Evolutionary conservation across 2,888 invertebrate species (phyloP), one percentile per base, ranked within the genome.

Genomic region (Petrophora chlorosata): DNA sequence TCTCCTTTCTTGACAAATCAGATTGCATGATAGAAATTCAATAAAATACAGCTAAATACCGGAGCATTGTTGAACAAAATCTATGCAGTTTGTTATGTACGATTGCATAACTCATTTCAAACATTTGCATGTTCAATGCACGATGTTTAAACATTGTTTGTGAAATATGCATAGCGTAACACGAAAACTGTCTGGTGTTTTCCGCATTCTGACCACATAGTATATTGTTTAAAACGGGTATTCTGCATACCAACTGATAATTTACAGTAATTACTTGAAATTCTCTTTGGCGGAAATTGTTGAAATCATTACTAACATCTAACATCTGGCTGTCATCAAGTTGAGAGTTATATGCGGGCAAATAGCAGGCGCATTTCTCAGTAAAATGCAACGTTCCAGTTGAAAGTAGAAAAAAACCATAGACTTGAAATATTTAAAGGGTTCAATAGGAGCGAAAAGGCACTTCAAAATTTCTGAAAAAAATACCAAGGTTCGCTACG

Each of bases 101-200:
- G 42, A 55, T 58, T 55, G 45, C 47, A 47, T 44, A 57, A 57
- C 43, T 54, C 44, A 38, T 52, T 40, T 14, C 12, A 15, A 35
- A 44, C 32, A 53, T 55, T 47, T 53, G 47, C 50, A 53, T 50
- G 43, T 38, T 28, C 32, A 40, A 25, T 49, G 41, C 47, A 53
- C 43, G 48, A 48, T 40, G 29, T 23, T 50, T 17, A 39, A 22
- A 25, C 9, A 40, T n/a, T 2, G 2, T 19, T 4, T 19, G 13
- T 30, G 3, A 26, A 22, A 9, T 29, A 12, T 36, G 15, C 32
- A 17, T 23, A 29, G 30, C 38, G 30, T 44, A 50, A 42, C 42
- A 42, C 32, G 41, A 48, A 53, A 44, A 40, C 44, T 33, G 8
- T 15, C 19, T 3, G 16, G 12, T 13, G 32, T 16, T 47, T 56